Evolutionary conservation across 2,888 invertebrate genomes (phyloP).

Genomic region (Leptarthrus brevirostris): DNA sequence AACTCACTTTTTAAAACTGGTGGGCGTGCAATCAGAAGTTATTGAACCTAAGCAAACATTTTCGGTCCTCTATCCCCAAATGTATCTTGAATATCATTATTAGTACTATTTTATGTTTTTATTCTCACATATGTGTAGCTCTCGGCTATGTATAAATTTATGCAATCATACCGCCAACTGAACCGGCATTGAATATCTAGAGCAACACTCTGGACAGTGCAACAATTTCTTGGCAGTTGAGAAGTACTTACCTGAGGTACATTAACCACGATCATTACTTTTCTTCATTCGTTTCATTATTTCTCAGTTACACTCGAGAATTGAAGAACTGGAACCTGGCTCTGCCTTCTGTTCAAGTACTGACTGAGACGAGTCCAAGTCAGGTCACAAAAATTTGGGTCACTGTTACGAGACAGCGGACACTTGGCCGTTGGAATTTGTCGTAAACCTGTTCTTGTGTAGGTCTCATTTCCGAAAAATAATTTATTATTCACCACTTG

Average conservation of each 20-base stretch:
- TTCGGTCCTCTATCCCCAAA: too few species aligned
- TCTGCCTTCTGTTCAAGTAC: constrained; percentile 1
- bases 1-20: too few species aligned
- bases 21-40: too few species aligned
- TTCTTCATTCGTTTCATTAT: constrained; percentile 2
- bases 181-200: constrained; percentile 27
- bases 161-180: constrained; percentile 31
- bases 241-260: constrained; percentile 3
- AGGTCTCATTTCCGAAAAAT: constrained; percentile 39
- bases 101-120: too few species aligned
- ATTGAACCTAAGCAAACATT: too few species aligned
- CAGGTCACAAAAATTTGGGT: constrained; percentile 45
- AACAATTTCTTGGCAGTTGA: constrained; percentile 5
- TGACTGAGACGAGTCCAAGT: constrained; percentile 23
- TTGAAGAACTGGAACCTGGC: constrained; percentile 28
- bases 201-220: not conserved
- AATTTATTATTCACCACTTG: constrained; percentile 38
- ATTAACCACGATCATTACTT: constrained; percentile 27
- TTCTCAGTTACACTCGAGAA: constrained; percentile 1
- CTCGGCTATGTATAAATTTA: constrained; percentile 4
- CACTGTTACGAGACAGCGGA: constrained; percentile 50
- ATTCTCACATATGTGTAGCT: not conserved
- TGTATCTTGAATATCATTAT: too few species aligned
- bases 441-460: constrained; percentile 28
- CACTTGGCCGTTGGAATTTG: constrained; percentile 38